phyloP scores from a whole-genome alignment of 2,797 vertebrate genomes.

The Podarcis lilfordi region DNA sequence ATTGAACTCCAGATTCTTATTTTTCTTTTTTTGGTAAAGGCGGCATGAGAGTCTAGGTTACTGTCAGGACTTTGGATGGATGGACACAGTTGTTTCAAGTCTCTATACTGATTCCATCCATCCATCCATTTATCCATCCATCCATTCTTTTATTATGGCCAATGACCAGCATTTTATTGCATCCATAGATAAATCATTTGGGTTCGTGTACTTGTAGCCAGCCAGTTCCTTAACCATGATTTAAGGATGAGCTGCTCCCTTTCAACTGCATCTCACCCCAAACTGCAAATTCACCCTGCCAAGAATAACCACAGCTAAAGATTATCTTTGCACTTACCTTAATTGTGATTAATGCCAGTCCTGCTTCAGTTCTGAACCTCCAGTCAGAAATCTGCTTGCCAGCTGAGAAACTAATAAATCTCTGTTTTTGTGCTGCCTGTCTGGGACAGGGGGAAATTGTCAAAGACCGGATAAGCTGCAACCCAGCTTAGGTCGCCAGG shows the following conservation, averaged over 20 bases:
- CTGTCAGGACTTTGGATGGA: background rate
- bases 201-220: background rate
- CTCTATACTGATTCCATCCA: background rate
- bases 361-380: background rate
- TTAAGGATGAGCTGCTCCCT: background rate
- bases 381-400: too few species aligned
- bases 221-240: background rate
- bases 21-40: background rate
- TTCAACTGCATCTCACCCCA: too few species aligned
- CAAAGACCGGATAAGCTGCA: too few species aligned
- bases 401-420: background rate
- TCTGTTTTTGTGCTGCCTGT: background rate
- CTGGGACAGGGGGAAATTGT: background rate
- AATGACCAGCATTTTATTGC: background rate
- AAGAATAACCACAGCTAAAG: background rate
- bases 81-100: background rate
- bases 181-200: background rate
- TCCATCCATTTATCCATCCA: too few species aligned
- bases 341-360: background rate
- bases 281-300: background rate
- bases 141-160: too few species aligned
- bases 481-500: background rate
- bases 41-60: background rate
- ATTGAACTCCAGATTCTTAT: background rate
- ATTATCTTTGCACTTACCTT: background rate